Percentiles rank a stretch among this genome's conserved stretches.
Conservation (phyloP, 2,113 vertebrate species). For the Gnathonemus echidnorhynchus region DNA sequence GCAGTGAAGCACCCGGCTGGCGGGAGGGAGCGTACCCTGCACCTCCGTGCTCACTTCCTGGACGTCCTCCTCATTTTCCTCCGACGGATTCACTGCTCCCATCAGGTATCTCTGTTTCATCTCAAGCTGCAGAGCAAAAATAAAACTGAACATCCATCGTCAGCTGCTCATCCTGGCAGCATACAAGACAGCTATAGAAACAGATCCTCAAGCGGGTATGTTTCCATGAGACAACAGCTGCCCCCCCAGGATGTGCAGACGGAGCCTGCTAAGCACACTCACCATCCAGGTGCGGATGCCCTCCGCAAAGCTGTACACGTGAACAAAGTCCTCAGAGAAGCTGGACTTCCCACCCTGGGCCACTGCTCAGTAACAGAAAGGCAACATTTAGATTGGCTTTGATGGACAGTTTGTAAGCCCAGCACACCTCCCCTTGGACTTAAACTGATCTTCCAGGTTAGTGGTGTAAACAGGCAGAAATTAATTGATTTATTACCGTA, state of each 20-base stretch:
- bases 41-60: conserved; percentile 75
- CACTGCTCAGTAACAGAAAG: conserved; percentile 59
- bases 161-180: neutral
- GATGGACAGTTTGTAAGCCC: neutral
- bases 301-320: conserved; percentile 83
- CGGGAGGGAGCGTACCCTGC: conserved; percentile 65
- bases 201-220: neutral
- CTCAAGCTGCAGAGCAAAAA: conserved; percentile 72
- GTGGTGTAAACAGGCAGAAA: conserved; percentile 27
- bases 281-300: conserved; percentile 97
- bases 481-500: conserved; percentile 71
- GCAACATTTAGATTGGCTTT: conserved; percentile 23
- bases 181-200: neutral
- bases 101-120: conserved; percentile 89
- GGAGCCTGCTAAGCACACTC: conserved; percentile 42
- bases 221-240: neutral
- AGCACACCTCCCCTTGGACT: neutral
- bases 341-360: conserved; percentile 67
- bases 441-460: neutral
- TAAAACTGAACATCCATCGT: neutral
- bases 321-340: conserved; percentile 78
- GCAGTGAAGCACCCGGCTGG: neutral
- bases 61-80: conserved; percentile 59
- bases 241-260: neutral
- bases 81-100: conserved; percentile 58